phyloP scores from a whole-genome alignment of 2,888 invertebrate species.

The Thyatira batis region DNA sequence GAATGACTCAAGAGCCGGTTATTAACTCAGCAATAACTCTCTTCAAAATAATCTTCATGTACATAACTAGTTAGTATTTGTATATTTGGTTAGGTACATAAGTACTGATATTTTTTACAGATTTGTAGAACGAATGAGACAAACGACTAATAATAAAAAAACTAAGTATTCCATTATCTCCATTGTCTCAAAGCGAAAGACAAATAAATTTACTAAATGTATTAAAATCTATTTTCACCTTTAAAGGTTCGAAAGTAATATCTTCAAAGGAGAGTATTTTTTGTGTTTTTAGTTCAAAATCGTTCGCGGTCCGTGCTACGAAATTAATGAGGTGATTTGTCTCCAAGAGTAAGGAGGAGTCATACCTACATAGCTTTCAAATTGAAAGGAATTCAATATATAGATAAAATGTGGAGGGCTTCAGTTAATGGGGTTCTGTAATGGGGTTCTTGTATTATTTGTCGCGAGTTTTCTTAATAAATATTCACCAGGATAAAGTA shows the following conservation, averaged over 20 bases:
- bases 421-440: slow-evolving; percentile 40
- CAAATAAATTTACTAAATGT: too few species aligned
- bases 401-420: slow-evolving; percentile 27
- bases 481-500: too few species aligned
- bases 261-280: slow-evolving; percentile 12
- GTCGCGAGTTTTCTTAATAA: too few species aligned
- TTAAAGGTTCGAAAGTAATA: slow-evolving; percentile 6
- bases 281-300: slow-evolving; percentile 44
- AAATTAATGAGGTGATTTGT: slow-evolving; percentile 72
- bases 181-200: slow-evolving; percentile 1
- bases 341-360: slow-evolving; percentile 44
- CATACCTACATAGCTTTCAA: slow-evolving; percentile 50
- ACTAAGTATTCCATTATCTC: not conserved
- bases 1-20: too few species aligned
- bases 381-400: slow-evolving; percentile 63
- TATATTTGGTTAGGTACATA: too few species aligned
- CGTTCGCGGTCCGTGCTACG: slow-evolving; percentile 45
- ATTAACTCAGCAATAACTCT: too few species aligned
- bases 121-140: too few species aligned
- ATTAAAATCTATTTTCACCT: slow-evolving; percentile 4
- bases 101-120: too few species aligned
- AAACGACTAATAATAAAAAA: too few species aligned
- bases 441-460: too few species aligned
- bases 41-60: too few species aligned
- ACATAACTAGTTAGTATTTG: too few species aligned